A percentile compares a stretch with the other conserved stretches of the same genome.
Evolutionary conservation across 2,888 invertebrate species (phyloP).

Genomic region (Epirrita christyi): DNA sequence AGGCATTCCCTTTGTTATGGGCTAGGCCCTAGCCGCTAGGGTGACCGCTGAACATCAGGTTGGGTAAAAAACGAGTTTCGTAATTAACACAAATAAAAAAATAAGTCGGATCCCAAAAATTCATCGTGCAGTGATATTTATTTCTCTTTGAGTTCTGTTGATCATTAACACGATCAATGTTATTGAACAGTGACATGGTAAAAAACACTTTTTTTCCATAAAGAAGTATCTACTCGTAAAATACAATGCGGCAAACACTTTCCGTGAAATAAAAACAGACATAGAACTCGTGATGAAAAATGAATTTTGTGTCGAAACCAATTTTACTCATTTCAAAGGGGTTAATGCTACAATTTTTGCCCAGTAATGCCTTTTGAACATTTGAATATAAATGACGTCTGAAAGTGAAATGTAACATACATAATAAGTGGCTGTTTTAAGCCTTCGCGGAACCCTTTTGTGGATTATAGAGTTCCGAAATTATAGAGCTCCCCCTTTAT

Average conservation of each 20-base stretch:
- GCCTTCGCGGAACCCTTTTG: constrained; percentile 83
- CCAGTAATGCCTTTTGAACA: constrained; percentile 83
- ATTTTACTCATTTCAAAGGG: constrained; percentile 79
- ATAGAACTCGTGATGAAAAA: constrained; percentile 53
- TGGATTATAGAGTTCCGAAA: constrained; percentile 67
- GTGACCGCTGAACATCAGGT: too few relatives aligned
- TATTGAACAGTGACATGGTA: constrained; percentile 1
- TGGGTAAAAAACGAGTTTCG: too few relatives aligned
- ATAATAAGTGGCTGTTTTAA: constrained; percentile 85
- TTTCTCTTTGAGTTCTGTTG: not conserved
- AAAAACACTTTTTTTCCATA: not conserved
- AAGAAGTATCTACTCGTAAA: constrained; percentile 12
- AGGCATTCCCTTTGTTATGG: too few relatives aligned
- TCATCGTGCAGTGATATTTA: not conserved
- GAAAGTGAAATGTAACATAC: constrained; percentile 85
- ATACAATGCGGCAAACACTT: constrained; percentile 34
- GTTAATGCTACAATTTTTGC: constrained; percentile 82
- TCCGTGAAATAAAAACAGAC: constrained; percentile 37
- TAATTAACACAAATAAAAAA: too few relatives aligned
- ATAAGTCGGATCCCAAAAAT: not conserved
- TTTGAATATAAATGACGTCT: constrained; percentile 85
- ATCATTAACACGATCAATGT: not conserved
- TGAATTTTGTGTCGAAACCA: constrained; percentile 66
- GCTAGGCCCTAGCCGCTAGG: too few relatives aligned
- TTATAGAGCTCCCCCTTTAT: constrained; percentile 24